Conservation (phyloP, 2,888 invertebrate species). For the Metacarcinus magister region DNA sequence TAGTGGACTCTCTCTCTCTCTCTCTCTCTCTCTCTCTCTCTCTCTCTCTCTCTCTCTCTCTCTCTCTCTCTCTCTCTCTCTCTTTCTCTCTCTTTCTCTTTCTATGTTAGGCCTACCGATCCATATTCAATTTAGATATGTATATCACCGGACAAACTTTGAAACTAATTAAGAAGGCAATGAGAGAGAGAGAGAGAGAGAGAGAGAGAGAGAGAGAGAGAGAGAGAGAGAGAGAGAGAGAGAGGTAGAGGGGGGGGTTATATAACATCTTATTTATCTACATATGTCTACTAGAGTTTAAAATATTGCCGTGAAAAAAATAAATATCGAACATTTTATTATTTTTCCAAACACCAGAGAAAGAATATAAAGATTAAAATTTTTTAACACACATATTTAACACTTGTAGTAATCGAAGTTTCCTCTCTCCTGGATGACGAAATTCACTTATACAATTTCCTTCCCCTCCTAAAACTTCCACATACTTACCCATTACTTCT, state of each 20-base stretch:
- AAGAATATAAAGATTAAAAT: not conserved
- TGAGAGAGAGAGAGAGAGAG: conserved; percentile 66
- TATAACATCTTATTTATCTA: not conserved
- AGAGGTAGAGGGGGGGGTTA: not conserved
- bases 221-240: conserved; percentile 9
- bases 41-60: conserved; percentile 46
- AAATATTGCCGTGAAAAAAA: not conserved
- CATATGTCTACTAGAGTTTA: not conserved
- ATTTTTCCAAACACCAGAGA: not conserved
- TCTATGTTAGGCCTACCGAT: conserved; percentile 74
- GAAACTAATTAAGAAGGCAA: conserved; percentile 73
- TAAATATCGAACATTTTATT: no score
- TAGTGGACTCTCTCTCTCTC: conserved; percentile 27
- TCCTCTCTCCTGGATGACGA: no score
- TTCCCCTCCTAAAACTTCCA: not conserved
- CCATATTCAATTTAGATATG: conserved; percentile 77
- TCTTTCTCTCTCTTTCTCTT: conserved; percentile 1
- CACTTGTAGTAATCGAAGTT: no score
- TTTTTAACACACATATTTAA: not conserved
- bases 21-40: conserved; percentile 39
- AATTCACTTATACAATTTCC: not conserved
- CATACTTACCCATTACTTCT: not conserved
- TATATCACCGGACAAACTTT: conserved; percentile 74
- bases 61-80: conserved; percentile 46
- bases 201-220: conserved; percentile 57